phyloP scores from a whole-genome alignment of 2,113 vertebrate species.

The Scytalopus superciliaris region DNA sequence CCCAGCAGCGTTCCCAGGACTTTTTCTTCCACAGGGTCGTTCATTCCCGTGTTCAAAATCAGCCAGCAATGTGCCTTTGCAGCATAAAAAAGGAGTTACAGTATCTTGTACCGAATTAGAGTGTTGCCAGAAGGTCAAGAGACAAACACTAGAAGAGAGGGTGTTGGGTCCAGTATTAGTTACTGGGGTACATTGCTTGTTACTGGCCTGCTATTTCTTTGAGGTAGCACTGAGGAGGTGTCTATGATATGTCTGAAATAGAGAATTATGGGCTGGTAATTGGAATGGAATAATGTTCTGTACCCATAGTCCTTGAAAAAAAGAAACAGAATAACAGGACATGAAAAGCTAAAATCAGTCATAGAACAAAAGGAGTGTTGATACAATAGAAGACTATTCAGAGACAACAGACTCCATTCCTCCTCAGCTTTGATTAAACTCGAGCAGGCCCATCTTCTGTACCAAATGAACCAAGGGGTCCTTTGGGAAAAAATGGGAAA shows the following conservation, averaged over 20 bases:
- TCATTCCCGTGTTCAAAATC: fast-evolving
- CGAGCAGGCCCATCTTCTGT: background rate
- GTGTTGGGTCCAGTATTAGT: background rate
- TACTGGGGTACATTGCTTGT: background rate
- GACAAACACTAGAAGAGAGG: background rate
- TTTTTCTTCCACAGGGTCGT: background rate
- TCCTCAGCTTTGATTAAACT: background rate
- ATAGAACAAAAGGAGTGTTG: background rate
- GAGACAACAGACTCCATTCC: background rate
- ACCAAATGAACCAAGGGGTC: background rate
- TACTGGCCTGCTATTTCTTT: background rate
- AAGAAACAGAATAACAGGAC: background rate
- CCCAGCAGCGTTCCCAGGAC: background rate
- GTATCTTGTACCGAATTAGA: background rate
- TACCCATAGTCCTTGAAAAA: background rate
- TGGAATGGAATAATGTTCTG: background rate
- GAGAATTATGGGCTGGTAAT: background rate
- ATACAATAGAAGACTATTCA: background rate
- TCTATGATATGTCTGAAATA: background rate
- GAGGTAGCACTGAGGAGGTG: background rate
- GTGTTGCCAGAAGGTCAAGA: background rate
- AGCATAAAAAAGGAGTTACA: background rate
- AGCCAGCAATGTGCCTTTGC: background rate
- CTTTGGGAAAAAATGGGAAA: background rate
- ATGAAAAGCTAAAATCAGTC: background rate